Base-by-base conservation (phyloP, 2,113 vertebrate genomes). In the Leptocoma aspasia region DNA sequence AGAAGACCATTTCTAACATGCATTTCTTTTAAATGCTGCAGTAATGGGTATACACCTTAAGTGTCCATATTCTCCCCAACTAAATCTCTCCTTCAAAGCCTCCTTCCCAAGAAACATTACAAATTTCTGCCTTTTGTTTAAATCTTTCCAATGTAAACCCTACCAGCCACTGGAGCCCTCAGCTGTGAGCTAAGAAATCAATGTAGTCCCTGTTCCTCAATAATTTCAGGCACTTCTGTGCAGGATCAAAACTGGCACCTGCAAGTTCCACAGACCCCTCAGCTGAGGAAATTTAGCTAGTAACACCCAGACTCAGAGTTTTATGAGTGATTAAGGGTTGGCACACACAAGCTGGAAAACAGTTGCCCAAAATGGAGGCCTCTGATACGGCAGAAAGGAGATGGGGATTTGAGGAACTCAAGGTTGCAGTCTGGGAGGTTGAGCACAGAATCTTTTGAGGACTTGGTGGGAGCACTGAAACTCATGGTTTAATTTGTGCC, bases 401-500 rank as follows among this genome's bases (percentile, higher is more conserved):
- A 12, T 8, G 15, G 11, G 13, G 28, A 28, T 73, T 31, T 73
- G 49, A 84, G 17, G 41, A 68, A 3, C 5, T 15, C 8, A 11
- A 49, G 20, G 5, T 6, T 45, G 26, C 4, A 21, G 20, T 70
- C 53, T 50, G 26, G 20, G 16, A 31, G 24, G 33, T 8, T 1
- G 28, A 76, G 4, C 18, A 17, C 10, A 14, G 23, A 22, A 15
- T 18, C 10, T 15, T 27, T 17, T 6, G 13, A 39, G 41, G 39
- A 7, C 30, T n/a, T 56, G 7, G 19, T 28, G 31, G 28, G 37
- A 50, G 2, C 1, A 0, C 22, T 49, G 15, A 49, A 65, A n/a
- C 13, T n/a, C 17, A 0, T 10, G 59, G 15, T 8, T 92, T 7
- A 15, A 0, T 35, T 53, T 5, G 0, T n/a, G 33, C 2, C 8